A percentile compares a stretch with the other conserved stretches of the same genome.
These are phyloP conservation scores for Bacillus rossius DNA, from an alignment of 1,140 invertebrate species.

Conservation along the genomic window DNA sequence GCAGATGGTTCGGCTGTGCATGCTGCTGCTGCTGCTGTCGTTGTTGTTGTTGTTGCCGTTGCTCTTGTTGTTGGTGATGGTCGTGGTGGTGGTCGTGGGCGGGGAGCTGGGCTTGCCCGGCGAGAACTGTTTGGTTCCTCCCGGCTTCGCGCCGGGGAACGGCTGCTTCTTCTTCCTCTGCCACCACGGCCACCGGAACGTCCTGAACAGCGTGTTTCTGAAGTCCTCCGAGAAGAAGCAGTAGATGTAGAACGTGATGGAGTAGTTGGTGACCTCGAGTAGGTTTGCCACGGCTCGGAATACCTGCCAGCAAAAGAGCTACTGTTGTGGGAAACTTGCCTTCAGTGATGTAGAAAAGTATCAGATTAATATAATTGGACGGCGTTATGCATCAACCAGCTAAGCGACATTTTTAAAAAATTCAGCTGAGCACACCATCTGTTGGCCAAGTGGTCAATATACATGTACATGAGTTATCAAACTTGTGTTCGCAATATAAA, in stretches of 20 bases:
- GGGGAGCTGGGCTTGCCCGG: background rate
- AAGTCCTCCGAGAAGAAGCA: constrained; percentile 72
- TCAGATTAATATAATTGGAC: background rate
- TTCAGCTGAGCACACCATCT: too few species aligned
- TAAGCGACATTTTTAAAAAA: too few species aligned
- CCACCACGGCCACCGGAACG: constrained; percentile 53
- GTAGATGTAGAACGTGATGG: constrained; percentile 74
- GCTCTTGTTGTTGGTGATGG: background rate
- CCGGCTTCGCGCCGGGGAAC: background rate
- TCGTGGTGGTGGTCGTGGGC: background rate
- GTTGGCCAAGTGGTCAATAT: too few species aligned
- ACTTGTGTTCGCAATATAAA: too few species aligned
- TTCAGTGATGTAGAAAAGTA: background rate
- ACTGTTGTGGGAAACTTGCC: too few species aligned
- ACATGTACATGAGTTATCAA: too few species aligned
- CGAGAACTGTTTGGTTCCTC: background rate
- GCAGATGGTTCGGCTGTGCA: too few species aligned
- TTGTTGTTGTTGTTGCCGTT: background rate
- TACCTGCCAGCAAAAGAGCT: constrained; percentile 43
- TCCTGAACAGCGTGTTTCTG: constrained; percentile 59
- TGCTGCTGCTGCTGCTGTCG: too few species aligned
- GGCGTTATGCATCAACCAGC: too few species aligned
- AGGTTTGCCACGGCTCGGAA: constrained; percentile 68
- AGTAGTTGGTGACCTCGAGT: constrained; percentile 68
- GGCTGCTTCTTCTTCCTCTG: background rate